Evolutionary conservation across 2,888 invertebrate genomes (phyloP), one percentile per base, ranked within the genome.

Genomic region (Ichneumoninae sp.): DNA sequence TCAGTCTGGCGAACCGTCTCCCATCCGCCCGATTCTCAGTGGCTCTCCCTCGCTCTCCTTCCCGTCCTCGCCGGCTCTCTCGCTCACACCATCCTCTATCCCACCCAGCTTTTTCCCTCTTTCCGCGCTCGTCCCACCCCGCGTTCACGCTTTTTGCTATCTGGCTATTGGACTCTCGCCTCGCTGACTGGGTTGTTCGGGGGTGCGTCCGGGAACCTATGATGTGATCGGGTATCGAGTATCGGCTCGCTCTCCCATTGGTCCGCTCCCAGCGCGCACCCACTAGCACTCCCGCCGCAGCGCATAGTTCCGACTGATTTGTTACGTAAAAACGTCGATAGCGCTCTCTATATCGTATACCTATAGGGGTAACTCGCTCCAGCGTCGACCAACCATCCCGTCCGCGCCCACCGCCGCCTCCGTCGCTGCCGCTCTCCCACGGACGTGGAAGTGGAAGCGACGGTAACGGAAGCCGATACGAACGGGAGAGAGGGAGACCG

Each of bases 251-350:
- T 88, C 90, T 93, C 92, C 90, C 91, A 93, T 93, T 93, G 93
- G 93, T 91, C 88, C 91, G 88, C 89, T 89, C 52, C 88, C 87
- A 88, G 88, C 91, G 92, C 93, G 92, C 93, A 92, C 92, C 91
- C 50, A 3, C 44, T 5, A 7, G 19, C 2, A n/a, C 57, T 40
- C 68, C 66, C 74, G 60, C 10, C 71, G 60, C 86, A 87, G 91
- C 90, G 91, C 91, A 90, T 91, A 92, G 93, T 93, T 92, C 92
- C 93, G 93, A 93, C 93, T 93, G 93, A 93, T 93, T 93, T 93
- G 93, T 93, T 93, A 93, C 93, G 93, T 93, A 93, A 93, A 93
- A 93, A 93, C 93, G 93, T 93, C 93, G 93, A 93, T 93, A 93
- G 92, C 91, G 47, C 74, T 76, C 60, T 91, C 91, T 92, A 92